Base-by-base conservation (phyloP, 2,113 vertebrate genomes). In the Poecilia latipinna region DNA sequence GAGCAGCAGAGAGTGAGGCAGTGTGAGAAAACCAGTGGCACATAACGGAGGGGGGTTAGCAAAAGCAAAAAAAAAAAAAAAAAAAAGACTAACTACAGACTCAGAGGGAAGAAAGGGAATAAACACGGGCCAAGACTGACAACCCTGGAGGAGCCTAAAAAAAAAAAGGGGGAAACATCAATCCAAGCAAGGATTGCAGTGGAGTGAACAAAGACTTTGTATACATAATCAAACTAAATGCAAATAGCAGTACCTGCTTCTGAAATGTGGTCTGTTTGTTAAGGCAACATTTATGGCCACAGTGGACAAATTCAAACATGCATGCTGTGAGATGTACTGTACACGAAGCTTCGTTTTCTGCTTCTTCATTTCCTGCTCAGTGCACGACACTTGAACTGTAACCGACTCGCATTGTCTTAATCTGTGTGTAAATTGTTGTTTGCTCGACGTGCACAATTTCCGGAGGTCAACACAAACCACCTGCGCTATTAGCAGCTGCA, bases 361-460 rank as follows among this genome's bases (percentile, higher is more conserved):
- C 37, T 42, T 51, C 70, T 26, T 48, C 22, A 70, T 77, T 37
- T 78, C 68, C 68, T 62, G 66, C 51, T 72, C 75, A 62, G 68
- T 68, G 3, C 19, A 28, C 68, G 74, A 85, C 79, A 85, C 74
- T 82, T 78, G 70, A 86, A 82, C 84, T 77, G 12, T n/a, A 70
- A 72, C 54, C 61, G 78, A 72, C 70, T 68, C 29, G 48, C 72
- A 74, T 86, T 82, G 82, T 87, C 76, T 80, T 37, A 42, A 80
- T 64, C 72, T 72, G 70, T 77, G 65, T 71, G 67, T 63, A 31
- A n/a, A 48, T 22, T 11, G 61, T 70, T 84, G 82, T 87, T 82
- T 88, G 78, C 82, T 80, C 68, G 88, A 81, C 84, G 74, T 75
- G 68, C 79, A 88, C 75, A 88, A 91, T 90, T 91, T 91, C 79